Conservation (phyloP, 2,797 vertebrate genomes). For the Melopsittacus undulatus region DNA sequence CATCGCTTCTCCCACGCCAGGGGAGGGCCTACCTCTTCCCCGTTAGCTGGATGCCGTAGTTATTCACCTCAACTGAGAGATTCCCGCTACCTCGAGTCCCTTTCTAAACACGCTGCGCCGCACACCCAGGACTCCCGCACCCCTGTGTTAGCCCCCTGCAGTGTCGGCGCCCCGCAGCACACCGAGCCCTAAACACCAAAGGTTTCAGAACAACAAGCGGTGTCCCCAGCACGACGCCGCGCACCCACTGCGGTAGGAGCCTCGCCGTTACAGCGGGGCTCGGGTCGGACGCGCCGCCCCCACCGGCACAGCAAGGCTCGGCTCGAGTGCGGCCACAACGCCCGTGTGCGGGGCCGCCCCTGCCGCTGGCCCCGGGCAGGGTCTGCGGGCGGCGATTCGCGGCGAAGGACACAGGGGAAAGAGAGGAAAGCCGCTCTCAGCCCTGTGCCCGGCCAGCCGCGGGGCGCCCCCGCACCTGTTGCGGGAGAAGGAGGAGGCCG, state of each 20-base stretch:
- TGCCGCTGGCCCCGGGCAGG: background rate
- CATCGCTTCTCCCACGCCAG: background rate
- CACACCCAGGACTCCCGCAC: background rate
- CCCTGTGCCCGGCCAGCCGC: background rate
- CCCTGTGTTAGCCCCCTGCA: background rate
- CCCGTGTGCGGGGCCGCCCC: background rate
- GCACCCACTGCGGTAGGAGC: background rate
- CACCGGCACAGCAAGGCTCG: background rate
- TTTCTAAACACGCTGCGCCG: background rate
- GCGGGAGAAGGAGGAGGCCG: background rate
- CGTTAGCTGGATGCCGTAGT: background rate
- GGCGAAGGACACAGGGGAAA: too few species aligned
- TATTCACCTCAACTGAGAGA: accelerated
- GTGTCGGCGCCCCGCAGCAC: background rate
- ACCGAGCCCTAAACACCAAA: background rate
- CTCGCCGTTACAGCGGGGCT: background rate
- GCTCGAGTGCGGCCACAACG: background rate
- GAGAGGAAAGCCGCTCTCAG: background rate
- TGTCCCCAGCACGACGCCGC: background rate
- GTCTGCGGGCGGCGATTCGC: too few species aligned
- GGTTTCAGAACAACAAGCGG: background rate
- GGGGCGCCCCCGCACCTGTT: slow-evolving; percentile 24
- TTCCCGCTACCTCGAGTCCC: background rate
- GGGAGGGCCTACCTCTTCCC: background rate
- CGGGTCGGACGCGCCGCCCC: background rate